phyloP scores from a whole-genome alignment of 1,140 invertebrate genomes.

The Neodiprion pinetum region DNA sequence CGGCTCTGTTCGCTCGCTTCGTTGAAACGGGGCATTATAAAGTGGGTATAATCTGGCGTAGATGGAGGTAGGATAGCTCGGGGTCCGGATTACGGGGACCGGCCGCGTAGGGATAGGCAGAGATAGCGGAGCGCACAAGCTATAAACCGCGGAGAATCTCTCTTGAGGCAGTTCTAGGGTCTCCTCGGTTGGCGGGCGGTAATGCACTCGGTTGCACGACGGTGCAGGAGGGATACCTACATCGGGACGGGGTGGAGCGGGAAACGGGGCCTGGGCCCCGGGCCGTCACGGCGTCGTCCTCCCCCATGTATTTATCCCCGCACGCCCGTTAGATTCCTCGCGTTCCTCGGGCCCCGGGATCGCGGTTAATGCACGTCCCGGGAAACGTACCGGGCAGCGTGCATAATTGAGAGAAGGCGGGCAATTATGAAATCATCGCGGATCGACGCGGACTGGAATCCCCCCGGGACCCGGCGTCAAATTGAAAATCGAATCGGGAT shows the following conservation, averaged over 20 bases:
- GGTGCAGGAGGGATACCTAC: too few species aligned
- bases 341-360: conserved; percentile 29
- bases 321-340: conserved; percentile 46
- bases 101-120: too few species aligned
- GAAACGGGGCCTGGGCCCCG: conserved; percentile 41
- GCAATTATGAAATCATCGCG: conserved; percentile 6
- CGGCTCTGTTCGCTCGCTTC: not conserved
- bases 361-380: not conserved
- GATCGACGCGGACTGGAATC: too few species aligned
- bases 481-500: too few species aligned
- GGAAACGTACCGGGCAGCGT: not conserved
- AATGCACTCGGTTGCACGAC: not conserved
- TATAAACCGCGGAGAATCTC: too few species aligned
- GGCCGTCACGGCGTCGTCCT: conserved; percentile 39
- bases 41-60: conserved; percentile 6
- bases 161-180: not conserved
- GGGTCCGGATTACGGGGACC: not conserved
- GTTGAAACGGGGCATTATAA: not conserved
- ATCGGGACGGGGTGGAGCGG: too few species aligned
- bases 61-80: not conserved
- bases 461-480: too few species aligned
- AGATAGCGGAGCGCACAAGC: too few species aligned
- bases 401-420: conserved; percentile 11
- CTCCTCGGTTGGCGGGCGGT: not conserved
- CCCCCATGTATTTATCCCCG: conserved; percentile 35